Evolutionary conservation across 2,888 invertebrate genomes (phyloP).

Genomic region (Spodoptera exigua): DNA sequence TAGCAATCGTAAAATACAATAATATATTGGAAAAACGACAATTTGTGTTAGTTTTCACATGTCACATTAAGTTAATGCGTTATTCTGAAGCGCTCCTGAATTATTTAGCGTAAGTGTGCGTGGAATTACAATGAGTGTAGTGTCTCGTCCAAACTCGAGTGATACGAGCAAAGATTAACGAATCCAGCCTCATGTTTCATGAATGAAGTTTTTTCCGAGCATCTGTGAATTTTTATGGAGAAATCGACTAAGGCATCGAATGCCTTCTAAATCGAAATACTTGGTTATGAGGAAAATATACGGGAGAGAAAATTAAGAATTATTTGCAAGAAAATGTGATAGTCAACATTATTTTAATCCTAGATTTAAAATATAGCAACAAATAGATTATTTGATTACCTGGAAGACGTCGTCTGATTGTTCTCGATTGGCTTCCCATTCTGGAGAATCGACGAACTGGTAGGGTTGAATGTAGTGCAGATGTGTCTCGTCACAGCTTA

Average conservation of each 20-base stretch:
- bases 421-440: conserved; percentile 95
- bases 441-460: conserved; percentile 96
- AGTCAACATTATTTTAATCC: too few species aligned
- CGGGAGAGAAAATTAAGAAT: too few species aligned
- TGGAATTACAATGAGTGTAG: conserved; percentile 66
- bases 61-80: conserved; percentile 58
- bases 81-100: conserved; percentile 61
- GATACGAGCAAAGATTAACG: conserved; percentile 33
- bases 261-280: too few species aligned
- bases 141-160: conserved; percentile 18
- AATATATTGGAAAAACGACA: conserved; percentile 29
- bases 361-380: too few species aligned
- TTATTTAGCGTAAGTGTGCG: conserved; percentile 70
- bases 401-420: conserved; percentile 94
- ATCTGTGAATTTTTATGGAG: conserved; percentile 10
- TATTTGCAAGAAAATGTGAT: too few species aligned
- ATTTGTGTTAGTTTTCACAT: conserved; percentile 36
- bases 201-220: conserved; percentile 21
- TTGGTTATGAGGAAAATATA: too few species aligned
- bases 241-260: background rate
- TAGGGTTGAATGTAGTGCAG: conserved; percentile 94
- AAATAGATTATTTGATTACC: conserved; percentile 78
- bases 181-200: conserved; percentile 25
- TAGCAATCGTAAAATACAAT: conserved; percentile 13
- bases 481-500: conserved; percentile 95